Evolutionary conservation across 2,888 invertebrate genomes (phyloP), one percentile per base, ranked within the genome.

Genomic region (Platerodrilus igneus): DNA sequence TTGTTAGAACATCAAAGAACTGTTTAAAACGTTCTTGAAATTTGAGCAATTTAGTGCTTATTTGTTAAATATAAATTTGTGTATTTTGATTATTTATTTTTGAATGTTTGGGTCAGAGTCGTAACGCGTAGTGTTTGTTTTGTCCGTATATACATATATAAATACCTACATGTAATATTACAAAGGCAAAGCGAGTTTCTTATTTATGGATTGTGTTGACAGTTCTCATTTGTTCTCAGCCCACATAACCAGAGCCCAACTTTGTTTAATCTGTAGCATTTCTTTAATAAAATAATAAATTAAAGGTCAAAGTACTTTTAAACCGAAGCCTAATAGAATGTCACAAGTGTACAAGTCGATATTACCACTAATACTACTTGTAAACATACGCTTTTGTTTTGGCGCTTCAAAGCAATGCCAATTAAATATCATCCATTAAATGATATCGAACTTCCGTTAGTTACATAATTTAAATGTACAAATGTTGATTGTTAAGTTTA

Each of bases 121-220:
- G 58, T 56, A 52, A 52, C 56, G n/a, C n/a, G 57, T 53, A 52
- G 45, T 60, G 59, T 62, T 62, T 60, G 58, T 56, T 57, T 61
- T 59, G 55, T 57, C 52, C 58, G 53, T 52, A 56, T 58, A 56
- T 62, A 63, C 64, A 64, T 64, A 64, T 64, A 64, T 63, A 63
- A 57, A 56, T 62, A 63, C 64, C 64, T 64, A 64, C 64, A 64
- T 63, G 63, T 64, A 63, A 63, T 66, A 64, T 64, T 64, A 63
- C 61, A 61, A 60, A 59, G 56, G 45, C 57, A 57, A 57, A 57
- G 58, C 56, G 56, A 59, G 60, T 59, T 62, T 62, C 60, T 64
- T 67, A 67, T 67, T 67, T 67, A 67, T 66, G 67, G 65, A 64
- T 62, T 63, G 63, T 63, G 64, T 67, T 68, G 68, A 68, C 68